Base-by-base conservation (phyloP, 2,888 invertebrate species). In the Lymantria monacha region DNA sequence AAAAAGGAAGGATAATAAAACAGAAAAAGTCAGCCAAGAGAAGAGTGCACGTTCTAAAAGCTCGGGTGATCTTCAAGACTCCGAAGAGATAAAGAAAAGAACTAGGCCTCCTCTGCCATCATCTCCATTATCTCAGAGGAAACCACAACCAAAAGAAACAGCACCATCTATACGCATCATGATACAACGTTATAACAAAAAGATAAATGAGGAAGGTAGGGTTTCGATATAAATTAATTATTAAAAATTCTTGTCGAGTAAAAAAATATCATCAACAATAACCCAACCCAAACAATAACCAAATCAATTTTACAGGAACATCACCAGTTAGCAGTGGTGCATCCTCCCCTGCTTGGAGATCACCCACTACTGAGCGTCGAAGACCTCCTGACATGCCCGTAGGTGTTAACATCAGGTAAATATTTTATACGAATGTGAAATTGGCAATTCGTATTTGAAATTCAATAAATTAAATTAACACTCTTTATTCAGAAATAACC, bases 121-220 rank as follows among this genome's bases (percentile, higher is more conserved):
- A 42, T 94, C 94, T 0, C 94, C 94, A 10, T 91, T 92, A n/a
- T 84, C 93, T 13, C 93, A 93, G 66, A 79, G 91, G 31, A 89
- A 88, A 55, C 87, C 87, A 10, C 83, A 90, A 13, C 71, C 87
- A 0, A 94, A 94, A 68, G 94, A 94, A 70, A 93, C 94, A 13
- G 93, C 95, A 0, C 95, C 95, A 0, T 94, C 94, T 42, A 95
- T 95, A 40, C 84, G 93, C 42, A 91, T 94, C 49, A 95, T 95
- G 94, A 93, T 95, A 68, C 94, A 94, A 42, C 92, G 93, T 61
- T 95, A 95, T 67, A 94, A 94, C 71, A 93, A 93, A 76, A 93
- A 93, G 70, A 85, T 94, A 48, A 91, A 91, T 55, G 93, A 93
- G 78, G 92, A 93, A 81, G 92, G 92, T 79, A 79, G 44, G 38